Percentiles rank a stretch among this genome's conserved stretches.
Evolutionary conservation across 2,797 vertebrate species (phyloP).

Genomic region (Microtus obscurus): DNA sequence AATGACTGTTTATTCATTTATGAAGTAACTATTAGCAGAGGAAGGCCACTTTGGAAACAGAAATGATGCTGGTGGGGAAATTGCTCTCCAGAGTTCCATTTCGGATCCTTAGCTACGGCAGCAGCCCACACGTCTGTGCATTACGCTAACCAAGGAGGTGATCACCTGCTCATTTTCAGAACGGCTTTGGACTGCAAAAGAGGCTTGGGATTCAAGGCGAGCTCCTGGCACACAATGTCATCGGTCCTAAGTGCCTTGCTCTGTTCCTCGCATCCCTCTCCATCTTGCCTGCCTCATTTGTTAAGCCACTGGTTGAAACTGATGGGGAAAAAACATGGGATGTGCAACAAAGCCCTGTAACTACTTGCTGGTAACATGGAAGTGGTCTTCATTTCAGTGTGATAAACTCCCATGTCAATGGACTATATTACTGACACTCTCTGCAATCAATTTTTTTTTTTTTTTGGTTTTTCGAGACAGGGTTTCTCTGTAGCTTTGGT

Average conservation of each 20-base stretch:
- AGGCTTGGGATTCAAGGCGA: no score
- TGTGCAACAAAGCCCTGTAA: not conserved
- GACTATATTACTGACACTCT: not conserved
- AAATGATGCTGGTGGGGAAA: not conserved
- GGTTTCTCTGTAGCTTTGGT: no score
- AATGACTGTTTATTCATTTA: not conserved
- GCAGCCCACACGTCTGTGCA: not conserved
- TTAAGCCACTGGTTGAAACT: not conserved
- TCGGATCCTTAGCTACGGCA: not conserved
- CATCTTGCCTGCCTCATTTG: not conserved
- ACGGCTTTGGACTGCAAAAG: not conserved
- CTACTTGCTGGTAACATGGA: not conserved
- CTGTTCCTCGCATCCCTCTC: rapidly evolving
- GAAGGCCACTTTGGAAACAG: not conserved
- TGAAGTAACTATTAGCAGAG: not conserved
- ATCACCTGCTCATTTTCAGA: not conserved
- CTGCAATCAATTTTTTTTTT: no score
- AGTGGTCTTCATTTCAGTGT: not conserved
- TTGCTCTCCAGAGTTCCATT: not conserved
- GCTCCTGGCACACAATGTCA: rapidly evolving
- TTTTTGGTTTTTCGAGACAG: no score
- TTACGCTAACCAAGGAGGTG: not conserved
- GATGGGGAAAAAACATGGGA: not conserved
- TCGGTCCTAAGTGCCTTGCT: not conserved
- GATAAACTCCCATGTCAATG: not conserved